Conservation (phyloP, 2,888 invertebrate genomes). For the Eupithecia exiguata region DNA sequence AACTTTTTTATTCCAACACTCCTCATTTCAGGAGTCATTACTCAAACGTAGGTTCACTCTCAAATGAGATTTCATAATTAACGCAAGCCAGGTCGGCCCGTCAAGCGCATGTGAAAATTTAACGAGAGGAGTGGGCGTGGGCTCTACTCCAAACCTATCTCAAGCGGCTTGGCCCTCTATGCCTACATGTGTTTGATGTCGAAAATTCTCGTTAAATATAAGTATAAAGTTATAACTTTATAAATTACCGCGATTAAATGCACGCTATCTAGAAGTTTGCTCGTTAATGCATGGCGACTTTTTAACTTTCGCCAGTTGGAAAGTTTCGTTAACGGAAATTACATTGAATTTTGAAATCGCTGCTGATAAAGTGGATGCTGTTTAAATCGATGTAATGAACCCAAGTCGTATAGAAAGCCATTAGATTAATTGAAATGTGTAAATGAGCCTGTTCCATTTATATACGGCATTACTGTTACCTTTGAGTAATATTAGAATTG, state of each 20-base stretch:
- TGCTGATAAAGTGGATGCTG: conserved; percentile 18
- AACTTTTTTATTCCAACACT: conserved; percentile 69
- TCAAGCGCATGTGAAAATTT: conserved; percentile 83
- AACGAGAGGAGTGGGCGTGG: conserved; percentile 72
- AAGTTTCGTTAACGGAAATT: conserved; percentile 21
- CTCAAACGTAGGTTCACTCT: conserved; percentile 77
- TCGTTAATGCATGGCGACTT: conserved; percentile 38
- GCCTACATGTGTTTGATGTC: conserved; percentile 62
- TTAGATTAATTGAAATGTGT: conserved; percentile 20
- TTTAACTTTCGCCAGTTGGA: conserved; percentile 25
- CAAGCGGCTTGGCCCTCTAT: conserved; percentile 60
- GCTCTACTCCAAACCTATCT: conserved; percentile 67
- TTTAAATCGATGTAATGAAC: conserved; percentile 22
- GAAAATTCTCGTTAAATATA: conserved; percentile 61
- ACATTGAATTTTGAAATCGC: conserved; percentile 18
- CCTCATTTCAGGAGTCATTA: conserved; percentile 75
- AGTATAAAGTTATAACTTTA: conserved; percentile 51
- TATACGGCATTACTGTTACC: background rate
- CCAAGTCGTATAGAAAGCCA: conserved; percentile 3
- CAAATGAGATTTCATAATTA: conserved; percentile 83
- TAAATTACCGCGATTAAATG: conserved; percentile 55
- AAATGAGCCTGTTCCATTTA: conserved; percentile 13
- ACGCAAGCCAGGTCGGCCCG: conserved; percentile 79
- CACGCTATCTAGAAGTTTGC: conserved; percentile 44
- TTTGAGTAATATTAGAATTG: conserved; percentile 7